Conservation (phyloP, 2,113 vertebrate genomes). For the Pavo muticus region DNA sequence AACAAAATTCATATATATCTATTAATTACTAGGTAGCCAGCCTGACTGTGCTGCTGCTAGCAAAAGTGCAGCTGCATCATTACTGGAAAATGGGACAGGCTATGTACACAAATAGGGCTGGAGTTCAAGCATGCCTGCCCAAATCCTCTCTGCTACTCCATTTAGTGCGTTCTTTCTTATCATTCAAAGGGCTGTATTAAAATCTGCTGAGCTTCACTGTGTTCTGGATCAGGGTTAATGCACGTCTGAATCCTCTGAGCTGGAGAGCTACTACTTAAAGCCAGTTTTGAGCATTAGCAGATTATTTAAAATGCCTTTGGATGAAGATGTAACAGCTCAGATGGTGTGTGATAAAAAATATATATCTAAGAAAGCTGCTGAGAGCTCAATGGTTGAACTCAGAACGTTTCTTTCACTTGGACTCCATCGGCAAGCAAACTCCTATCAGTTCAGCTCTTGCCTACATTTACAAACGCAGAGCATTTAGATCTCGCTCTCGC, state of each 20-base stretch:
- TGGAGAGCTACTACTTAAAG: neutral
- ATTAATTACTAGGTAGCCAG: slow-evolving; percentile 9
- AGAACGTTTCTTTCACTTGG: neutral
- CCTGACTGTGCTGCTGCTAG: neutral
- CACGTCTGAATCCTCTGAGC: neutral
- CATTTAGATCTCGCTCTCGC: neutral
- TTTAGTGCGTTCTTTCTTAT: neutral
- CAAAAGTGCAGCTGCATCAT: slow-evolving; percentile 17
- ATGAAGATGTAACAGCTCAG: neutral
- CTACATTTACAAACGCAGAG: neutral
- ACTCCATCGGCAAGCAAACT: neutral
- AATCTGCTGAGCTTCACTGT: neutral
- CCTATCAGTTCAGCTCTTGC: neutral
- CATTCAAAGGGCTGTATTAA: neutral
- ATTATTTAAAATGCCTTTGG: neutral
- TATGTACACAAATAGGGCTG: neutral
- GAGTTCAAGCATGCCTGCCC: neutral
- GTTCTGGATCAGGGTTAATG: neutral
- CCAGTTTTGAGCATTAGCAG: neutral
- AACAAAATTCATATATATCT: neutral
- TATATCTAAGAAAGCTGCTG: neutral
- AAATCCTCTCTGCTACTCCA: neutral
- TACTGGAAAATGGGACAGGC: neutral
- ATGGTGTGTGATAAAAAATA: neutral
- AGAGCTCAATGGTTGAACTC: neutral